A percentile compares a stretch with the other conserved stretches of the same genome.
Conservation (phyloP, 2,113 vertebrate genomes). For the Crotalus horridus region DNA sequence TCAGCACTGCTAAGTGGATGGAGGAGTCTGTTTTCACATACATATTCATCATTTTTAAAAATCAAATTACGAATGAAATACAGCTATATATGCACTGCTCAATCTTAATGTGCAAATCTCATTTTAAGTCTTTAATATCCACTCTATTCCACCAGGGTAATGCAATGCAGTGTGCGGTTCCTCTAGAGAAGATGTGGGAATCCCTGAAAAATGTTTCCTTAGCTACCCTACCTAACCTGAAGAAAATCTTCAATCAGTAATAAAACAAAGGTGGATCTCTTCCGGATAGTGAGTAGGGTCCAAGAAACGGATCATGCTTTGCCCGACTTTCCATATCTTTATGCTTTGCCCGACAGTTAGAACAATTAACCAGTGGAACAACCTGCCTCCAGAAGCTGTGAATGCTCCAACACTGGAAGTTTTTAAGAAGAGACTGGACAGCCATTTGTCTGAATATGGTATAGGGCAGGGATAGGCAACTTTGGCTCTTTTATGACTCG, state of each 20-base stretch:
- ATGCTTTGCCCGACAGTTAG: not conserved
- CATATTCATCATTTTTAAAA: not conserved
- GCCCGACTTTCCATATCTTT: not conserved
- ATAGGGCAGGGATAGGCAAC: no score
- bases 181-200: not conserved
- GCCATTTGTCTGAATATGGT: no score
- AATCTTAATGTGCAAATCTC: not conserved
- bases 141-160: not conserved
- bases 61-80: slow-evolving; percentile 8
- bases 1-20: not conserved
- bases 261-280: not conserved
- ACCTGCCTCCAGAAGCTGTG: no score
- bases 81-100: not conserved
- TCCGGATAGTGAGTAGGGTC: not conserved
- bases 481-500: no score
- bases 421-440: no score
- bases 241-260: not conserved
- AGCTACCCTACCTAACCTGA: not conserved
- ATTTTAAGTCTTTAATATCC: not conserved
- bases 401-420: no score
- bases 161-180: slow-evolving; percentile 7
- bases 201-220: not conserved
- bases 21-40: not conserved
- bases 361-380: no score
- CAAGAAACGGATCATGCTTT: not conserved